Conservation (phyloP, 2,113 vertebrate species). For the Pollimyrus isidori region DNA sequence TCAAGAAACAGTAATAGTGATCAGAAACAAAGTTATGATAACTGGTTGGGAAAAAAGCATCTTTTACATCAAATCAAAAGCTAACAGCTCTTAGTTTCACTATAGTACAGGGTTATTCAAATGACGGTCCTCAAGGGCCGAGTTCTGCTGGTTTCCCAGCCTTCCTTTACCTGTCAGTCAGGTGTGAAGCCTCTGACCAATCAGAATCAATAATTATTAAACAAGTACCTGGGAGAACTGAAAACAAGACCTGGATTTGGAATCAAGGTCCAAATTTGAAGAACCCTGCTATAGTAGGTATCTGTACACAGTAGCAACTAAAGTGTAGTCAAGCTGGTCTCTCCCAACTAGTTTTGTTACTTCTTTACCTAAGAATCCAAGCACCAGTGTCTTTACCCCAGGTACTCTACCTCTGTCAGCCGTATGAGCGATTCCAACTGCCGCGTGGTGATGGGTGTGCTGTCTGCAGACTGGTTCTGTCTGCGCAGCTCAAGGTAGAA, state of each 20-base stretch:
- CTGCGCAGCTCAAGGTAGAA: constrained; percentile 89
- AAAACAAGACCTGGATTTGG: no score
- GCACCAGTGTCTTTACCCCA: background rate
- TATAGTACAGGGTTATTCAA: background rate
- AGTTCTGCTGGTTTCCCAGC: no score
- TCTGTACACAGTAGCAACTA: background rate
- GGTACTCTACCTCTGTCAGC: constrained; percentile 75
- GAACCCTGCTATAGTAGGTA: background rate
- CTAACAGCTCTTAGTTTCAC: background rate
- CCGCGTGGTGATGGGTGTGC: constrained; percentile 90
- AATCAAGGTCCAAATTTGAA: no score
- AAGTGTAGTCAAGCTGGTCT: background rate
- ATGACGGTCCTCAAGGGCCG: no score
- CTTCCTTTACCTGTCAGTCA: no score
- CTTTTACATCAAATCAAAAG: background rate
- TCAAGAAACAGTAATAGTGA: background rate
- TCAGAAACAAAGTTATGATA: background rate
- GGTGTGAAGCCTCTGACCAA: no score
- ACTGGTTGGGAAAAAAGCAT: background rate
- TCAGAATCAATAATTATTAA: no score
- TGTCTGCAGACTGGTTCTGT: constrained; percentile 73
- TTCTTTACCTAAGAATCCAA: background rate
- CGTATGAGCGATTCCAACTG: constrained; percentile 91
- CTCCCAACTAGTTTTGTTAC: background rate
- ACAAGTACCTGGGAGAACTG: no score